These are phyloP conservation scores for Hyalella azteca DNA, from an alignment of 2,888 invertebrate genomes.

Conservation along the genomic window DNA sequence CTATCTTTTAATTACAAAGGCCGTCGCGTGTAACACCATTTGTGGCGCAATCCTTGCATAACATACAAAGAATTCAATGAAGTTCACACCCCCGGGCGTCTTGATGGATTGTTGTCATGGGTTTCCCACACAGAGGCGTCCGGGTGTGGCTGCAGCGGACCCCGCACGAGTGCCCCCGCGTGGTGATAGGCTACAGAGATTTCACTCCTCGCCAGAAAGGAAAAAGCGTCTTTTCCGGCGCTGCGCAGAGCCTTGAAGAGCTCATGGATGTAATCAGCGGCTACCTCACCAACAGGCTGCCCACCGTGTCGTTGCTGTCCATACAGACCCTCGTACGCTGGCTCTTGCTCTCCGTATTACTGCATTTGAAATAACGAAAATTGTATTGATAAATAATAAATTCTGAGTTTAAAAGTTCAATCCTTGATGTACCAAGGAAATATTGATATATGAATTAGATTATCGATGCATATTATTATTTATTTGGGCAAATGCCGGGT, in stretches of 20 bases:
- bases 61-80: too few species aligned
- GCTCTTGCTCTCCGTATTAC: too few species aligned
- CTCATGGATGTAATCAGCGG: background rate
- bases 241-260: slow-evolving; percentile 16
- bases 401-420: too few species aligned
- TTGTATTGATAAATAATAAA: too few species aligned
- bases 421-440: too few species aligned
- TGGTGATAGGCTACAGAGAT: slow-evolving; percentile 35
- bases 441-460: too few species aligned
- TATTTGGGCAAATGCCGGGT: background rate
- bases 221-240: background rate
- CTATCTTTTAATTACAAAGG: too few species aligned
- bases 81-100: too few species aligned
- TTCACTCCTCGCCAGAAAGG: background rate
- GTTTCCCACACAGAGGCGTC: slow-evolving; percentile 7
- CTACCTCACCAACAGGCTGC: slow-evolving; percentile 16
- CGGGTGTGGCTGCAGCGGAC: slow-evolving; percentile 1
- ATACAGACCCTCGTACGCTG: background rate
- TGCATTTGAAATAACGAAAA: too few species aligned
- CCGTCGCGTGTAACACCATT: too few species aligned
- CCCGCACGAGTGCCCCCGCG: background rate
- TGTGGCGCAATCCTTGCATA: too few species aligned
- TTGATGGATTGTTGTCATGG: too few species aligned
- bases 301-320: background rate
- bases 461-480: background rate